Evolutionary conservation across 2,888 invertebrate genomes (phyloP).

Genomic region (Calephelis perditalis): DNA sequence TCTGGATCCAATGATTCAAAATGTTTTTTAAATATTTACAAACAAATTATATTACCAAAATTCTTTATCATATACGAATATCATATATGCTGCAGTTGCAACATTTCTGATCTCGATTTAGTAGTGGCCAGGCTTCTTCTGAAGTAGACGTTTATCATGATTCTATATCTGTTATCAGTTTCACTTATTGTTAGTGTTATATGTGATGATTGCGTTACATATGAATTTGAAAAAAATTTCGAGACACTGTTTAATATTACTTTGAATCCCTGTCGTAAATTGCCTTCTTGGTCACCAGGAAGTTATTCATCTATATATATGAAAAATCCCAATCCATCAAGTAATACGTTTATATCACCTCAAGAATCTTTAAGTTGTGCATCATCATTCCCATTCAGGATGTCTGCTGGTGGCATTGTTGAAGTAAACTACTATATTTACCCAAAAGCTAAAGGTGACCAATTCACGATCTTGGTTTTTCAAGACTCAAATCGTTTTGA

Average conservation of each 20-base stretch:
- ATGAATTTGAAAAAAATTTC: slow-evolving; percentile 41
- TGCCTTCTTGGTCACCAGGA: slow-evolving; percentile 38
- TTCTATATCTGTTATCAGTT: background rate
- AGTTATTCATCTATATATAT: slow-evolving; percentile 36
- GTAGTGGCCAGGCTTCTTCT: background rate
- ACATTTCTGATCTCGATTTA: background rate
- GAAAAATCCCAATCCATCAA: slow-evolving; percentile 33
- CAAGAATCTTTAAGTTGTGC: slow-evolving; percentile 38
- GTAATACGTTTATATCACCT: slow-evolving; percentile 39
- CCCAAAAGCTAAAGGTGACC: slow-evolving; percentile 30
- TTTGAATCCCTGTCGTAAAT: slow-evolving; percentile 34
- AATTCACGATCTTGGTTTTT: slow-evolving; percentile 33
- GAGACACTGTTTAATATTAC: slow-evolving; percentile 33
- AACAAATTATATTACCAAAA: too few species aligned
- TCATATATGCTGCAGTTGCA: background rate
- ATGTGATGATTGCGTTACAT: slow-evolving; percentile 38
- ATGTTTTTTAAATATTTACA: too few species aligned
- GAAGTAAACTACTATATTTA: slow-evolving; percentile 41
- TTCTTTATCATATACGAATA: too few species aligned
- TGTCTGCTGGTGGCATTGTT: slow-evolving; percentile 37
- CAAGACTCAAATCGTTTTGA: slow-evolving; percentile 28
- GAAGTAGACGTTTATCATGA: background rate
- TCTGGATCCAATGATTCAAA: too few species aligned
- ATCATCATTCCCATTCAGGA: slow-evolving; percentile 39
- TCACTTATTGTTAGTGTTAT: slow-evolving; percentile 20